Evolutionary conservation across 2,888 invertebrate genomes (phyloP), one percentile per base, ranked within the genome.

Genomic region (Ariolimax columbianus): DNA sequence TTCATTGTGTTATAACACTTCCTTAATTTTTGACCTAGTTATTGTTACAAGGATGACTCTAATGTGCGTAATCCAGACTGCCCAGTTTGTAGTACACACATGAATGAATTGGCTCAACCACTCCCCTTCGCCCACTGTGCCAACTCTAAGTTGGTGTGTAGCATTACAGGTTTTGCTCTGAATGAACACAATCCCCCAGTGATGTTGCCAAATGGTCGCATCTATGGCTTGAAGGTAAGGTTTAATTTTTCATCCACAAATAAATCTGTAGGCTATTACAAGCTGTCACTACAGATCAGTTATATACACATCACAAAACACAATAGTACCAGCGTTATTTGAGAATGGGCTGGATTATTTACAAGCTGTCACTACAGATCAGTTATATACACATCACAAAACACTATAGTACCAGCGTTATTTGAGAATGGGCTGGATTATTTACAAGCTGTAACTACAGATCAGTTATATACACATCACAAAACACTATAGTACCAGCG

Each of bases 141-240:
- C 80, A 99, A 99, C 95, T 98, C 98, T 88, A 96, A 98, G 83
- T 96, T 99, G 83, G 97, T 99, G 92, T 99, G 99, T 94, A 95
- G 96, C 93, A 96, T 99, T 90, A 97, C 97, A 87, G 97, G 98
- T 47, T 95, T 97, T 91, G 97, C 98, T 77, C 95, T 99, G 91
- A 98, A 99, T 95, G 99, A 99, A 94, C 97, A 99, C 95, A 99
- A 99, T 95, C 98, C 97, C 90, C 99, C 99, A 23, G 97, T 99
- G 97, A 98, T 98, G 96, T 95, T 99, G 95, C 99, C 99, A 87
- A 99, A 99, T 95, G 99, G 99, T 84, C 97, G 98, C 95, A 98
- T 99, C 86, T 99, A 98, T 89, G 94, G 94, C 38, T 91, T 88
- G 82, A 91, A 91, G 88, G 94, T 93, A 88, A 90, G 93, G 26